These are phyloP conservation scores for Hyperopisus bebe DNA, from an alignment of 2,113 vertebrate genomes.

Conservation along the genomic window DNA sequence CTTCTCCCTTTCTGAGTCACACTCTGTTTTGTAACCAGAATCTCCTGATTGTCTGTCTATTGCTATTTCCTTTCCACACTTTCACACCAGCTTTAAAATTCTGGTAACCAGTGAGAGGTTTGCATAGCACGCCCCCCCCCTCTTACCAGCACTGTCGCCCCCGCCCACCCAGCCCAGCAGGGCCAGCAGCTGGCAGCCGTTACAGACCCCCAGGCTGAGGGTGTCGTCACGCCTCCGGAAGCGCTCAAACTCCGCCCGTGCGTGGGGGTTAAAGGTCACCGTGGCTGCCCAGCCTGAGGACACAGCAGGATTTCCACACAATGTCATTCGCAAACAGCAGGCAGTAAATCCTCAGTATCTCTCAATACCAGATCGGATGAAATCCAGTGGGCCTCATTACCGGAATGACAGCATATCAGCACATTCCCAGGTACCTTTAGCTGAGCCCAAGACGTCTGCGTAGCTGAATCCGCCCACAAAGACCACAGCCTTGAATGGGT, in stretches of 20 bases:
- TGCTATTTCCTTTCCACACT: not conserved
- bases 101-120: not conserved
- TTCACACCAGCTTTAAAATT: not conserved
- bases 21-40: not conserved
- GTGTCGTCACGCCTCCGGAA: constrained; percentile 71
- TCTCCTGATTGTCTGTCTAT: not conserved
- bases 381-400: not conserved
- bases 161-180: constrained; percentile 79
- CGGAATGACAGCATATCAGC: not conserved
- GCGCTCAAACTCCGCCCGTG: constrained; percentile 63
- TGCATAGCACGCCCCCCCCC: not conserved
- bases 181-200: constrained; percentile 82
- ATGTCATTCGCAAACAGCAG: not conserved
- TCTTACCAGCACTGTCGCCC: constrained; percentile 36
- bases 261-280: constrained; percentile 64
- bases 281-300: constrained; percentile 79
- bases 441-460: constrained; percentile 81
- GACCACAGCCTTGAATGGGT: constrained; percentile 72
- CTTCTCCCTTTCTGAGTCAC: not conserved
- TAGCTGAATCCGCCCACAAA: constrained; percentile 93
- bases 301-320: not conserved
- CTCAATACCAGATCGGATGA: not conserved
- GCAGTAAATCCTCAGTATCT: not conserved
- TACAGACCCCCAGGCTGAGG: constrained; percentile 84
- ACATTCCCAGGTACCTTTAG: constrained; percentile 64